phyloP scores from a whole-genome alignment of 2,113 vertebrate species.

The Ceratotherium simum region DNA sequence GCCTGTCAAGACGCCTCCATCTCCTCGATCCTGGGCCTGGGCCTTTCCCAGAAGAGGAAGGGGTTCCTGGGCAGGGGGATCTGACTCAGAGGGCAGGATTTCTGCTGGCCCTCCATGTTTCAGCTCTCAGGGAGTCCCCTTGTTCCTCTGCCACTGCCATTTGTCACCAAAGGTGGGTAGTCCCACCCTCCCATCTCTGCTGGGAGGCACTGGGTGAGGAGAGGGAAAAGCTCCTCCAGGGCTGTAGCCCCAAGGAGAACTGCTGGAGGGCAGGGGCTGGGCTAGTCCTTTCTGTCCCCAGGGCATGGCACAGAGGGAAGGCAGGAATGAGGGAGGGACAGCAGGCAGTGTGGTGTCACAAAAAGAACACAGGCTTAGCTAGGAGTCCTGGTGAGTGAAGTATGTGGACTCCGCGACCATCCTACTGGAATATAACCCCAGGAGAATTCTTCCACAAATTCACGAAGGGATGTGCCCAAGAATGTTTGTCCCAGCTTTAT shows the following conservation, averaged over 20 bases:
- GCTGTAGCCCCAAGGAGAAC: background rate
- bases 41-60: background rate
- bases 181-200: background rate
- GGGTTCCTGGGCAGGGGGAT: background rate
- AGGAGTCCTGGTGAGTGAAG: background rate
- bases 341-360: background rate
- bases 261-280: background rate
- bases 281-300: background rate
- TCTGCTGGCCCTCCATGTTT: background rate
- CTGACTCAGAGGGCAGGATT: background rate
- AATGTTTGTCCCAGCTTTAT: background rate
- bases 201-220: background rate
- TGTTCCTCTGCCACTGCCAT: background rate
- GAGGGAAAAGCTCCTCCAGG: background rate
- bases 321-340: background rate
- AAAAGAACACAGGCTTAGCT: background rate
- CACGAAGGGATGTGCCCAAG: background rate
- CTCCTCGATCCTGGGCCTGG: background rate
- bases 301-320: background rate
- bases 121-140: background rate
- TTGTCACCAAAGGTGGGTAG: background rate
- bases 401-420: rapidly evolving
- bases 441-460: background rate
- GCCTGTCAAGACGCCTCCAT: background rate
- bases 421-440: background rate